A percentile compares a stretch with the other conserved stretches of the same genome.
These are phyloP conservation scores for Siphamia tubifer DNA, from an alignment of 2,113 vertebrate species.

Conservation along the genomic window DNA sequence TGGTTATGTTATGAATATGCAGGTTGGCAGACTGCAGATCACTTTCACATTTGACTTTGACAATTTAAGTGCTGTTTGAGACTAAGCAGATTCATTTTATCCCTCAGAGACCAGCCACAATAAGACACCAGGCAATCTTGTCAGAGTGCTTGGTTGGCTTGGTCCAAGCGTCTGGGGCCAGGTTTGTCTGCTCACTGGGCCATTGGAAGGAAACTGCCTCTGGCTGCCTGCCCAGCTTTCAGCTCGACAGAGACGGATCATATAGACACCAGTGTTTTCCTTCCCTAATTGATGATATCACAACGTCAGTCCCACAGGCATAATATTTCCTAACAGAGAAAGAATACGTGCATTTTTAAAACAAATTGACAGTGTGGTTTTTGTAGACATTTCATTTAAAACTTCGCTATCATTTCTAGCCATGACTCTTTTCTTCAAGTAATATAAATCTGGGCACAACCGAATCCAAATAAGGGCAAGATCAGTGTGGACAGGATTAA, in stretches of 20 bases:
- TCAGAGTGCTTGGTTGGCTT: conserved; percentile 42
- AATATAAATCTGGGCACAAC: too few species aligned
- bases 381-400: background rate
- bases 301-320: conserved; percentile 44
- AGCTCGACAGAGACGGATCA: conserved; percentile 66
- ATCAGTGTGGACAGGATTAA: too few species aligned
- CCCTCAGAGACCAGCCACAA: conserved; percentile 40
- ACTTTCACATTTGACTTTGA: conserved; percentile 22
- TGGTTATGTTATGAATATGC: background rate
- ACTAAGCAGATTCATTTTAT: conserved; percentile 30
- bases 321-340: conserved; percentile 21
- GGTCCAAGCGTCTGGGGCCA: conserved; percentile 30
- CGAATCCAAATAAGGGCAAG: too few species aligned
- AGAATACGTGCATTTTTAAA: background rate
- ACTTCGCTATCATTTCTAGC: too few species aligned
- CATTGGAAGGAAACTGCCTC: conserved; percentile 50
- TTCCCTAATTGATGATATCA: conserved; percentile 48
- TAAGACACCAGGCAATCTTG: conserved; percentile 59
- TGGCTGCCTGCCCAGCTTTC: conserved; percentile 61
- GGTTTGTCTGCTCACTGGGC: conserved; percentile 52
- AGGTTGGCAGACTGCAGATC: background rate
- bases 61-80: conserved; percentile 41
- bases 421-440: too few species aligned
- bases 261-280: conserved; percentile 51
- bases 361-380: background rate